Base-by-base conservation (phyloP, 2,797 vertebrate genomes). In the Malacoctenus gilli region DNA sequence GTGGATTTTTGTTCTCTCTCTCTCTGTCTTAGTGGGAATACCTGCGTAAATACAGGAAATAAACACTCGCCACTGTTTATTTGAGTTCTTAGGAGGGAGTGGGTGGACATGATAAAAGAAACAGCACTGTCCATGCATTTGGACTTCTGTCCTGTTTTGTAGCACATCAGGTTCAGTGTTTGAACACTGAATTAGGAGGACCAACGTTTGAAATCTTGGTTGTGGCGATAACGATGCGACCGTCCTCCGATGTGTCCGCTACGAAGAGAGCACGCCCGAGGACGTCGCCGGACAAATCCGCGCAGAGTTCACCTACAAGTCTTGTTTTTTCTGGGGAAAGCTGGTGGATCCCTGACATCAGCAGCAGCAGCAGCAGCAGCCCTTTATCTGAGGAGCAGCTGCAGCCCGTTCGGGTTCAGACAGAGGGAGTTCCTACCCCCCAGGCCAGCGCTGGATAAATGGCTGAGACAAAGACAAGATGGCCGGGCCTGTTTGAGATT, bases 381-480 rank as follows among this genome's bases (percentile, higher is more conserved):
- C 6, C 30, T 75, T 71, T 52, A 23, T 11, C 31, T 49, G 53
- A 36, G 47, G 12, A 42, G 69, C 70, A 78, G 77, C 69, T 71
- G 40, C 50, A 70, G 68, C 38, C 37, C 25, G 20, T 57, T 41
- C 63, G 64, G 46, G 14, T 71, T 74, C 39, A 69, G 62, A 61
- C 39, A 62, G 72, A 68, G 66, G 79, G 72, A 60, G 77, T 68
- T 77, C 30, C 58, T 42, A 6, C 38, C 79, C 73, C 66, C 63
- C 55, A 80, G 78, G 78, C 60, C 39, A 37, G 49, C 7, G 30
- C 52, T 36, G 55, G 53, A 75, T 56, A 59, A 74, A 59, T 63
- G 63, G 54, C 68, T 77, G 55, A 70, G 79, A 84, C 77, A 77
- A 82, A 85, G 77, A 84, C 79, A 88, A 86, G 79, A 84, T 84